Conservation (phyloP, 2,888 invertebrate species). For the Mythimna pallens region DNA sequence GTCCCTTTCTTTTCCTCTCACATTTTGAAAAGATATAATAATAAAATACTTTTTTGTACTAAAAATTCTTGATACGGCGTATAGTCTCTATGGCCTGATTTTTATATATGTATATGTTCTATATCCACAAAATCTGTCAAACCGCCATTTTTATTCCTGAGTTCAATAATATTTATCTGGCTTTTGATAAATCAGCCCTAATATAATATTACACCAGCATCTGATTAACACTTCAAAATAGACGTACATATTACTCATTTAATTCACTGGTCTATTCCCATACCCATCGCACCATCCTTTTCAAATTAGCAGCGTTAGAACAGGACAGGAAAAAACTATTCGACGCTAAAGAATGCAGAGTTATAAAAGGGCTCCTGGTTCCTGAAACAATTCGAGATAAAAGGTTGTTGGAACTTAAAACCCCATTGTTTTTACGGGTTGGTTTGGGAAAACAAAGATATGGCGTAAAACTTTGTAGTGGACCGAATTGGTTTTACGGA, state of each 20-base stretch:
- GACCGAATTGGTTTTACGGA: slow-evolving; percentile 40
- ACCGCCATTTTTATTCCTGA: no score
- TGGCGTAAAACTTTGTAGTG: slow-evolving; percentile 17
- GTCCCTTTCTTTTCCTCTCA: no score
- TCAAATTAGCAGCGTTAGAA: slow-evolving; percentile 7
- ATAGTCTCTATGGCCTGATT: no score
- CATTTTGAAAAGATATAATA: background rate
- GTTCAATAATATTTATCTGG: no score
- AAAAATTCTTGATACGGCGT: background rate
- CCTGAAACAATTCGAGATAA: slow-evolving; percentile 69
- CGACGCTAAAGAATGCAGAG: slow-evolving; percentile 17
- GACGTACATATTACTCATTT: background rate
- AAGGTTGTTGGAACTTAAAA: slow-evolving; percentile 61
- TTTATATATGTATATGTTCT: no score
- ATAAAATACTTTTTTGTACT: background rate
- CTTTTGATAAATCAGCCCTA: no score
- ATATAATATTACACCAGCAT: background rate
- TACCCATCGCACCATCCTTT: background rate
- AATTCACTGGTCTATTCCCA: background rate
- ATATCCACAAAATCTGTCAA: no score
- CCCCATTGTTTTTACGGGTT: slow-evolving; percentile 62
- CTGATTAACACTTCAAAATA: slow-evolving; percentile 17
- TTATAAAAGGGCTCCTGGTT: slow-evolving; percentile 41
- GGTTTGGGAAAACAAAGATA: slow-evolving; percentile 66
- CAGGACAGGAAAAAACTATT: slow-evolving; percentile 15